Evolutionary conservation across 2,797 vertebrate species (phyloP), one percentile per base, ranked within the genome.

Genomic region (Melanotaenia parkinsoni): DNA sequence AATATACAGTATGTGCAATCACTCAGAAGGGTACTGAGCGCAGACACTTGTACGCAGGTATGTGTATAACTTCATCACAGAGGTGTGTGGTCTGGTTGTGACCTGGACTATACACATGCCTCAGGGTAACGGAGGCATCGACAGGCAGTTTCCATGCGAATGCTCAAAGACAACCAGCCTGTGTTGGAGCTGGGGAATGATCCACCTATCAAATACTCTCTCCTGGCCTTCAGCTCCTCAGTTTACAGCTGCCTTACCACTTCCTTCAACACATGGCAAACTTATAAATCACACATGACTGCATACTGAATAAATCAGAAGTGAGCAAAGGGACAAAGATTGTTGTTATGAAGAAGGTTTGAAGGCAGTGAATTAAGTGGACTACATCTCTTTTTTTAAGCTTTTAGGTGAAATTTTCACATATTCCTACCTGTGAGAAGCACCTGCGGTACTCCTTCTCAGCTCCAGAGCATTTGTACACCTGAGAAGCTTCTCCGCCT

Each of bases 381-480:
- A 64, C 50, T 22, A 10, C 63, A 30, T 24, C 2, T 60, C 20
- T 51, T 9, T 9, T 37, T 61, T 61, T 26, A 13, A 30, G 30
- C 47, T 67, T 40, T 35, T 11, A n/a, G 38, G 30, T 40, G 12
- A 38, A 47, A 45, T 66, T 81, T 86, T 9, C 22, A 57, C 10
- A 35, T 7, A 45, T 24, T 58, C 74, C 43, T 88, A 95, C 94
- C 94, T 95, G 92, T 2, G 89, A 87, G 67, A 90, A 92, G 80
- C 94, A 95, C 74, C 88, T 90, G 82, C 91, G 93, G 68, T 89
- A 73, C 79, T 94, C 94, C 72, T 77, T 91, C 77, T 92, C 90
- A 0, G 63, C 71, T 1, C 94, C 94, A 0, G 86, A 53, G 72
- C 94, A 95, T 61, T 63, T 91, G 89, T 89, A 86, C 56, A 72